Conservation (phyloP, 2,888 invertebrate genomes). For the Ectropis crepuscularia region DNA sequence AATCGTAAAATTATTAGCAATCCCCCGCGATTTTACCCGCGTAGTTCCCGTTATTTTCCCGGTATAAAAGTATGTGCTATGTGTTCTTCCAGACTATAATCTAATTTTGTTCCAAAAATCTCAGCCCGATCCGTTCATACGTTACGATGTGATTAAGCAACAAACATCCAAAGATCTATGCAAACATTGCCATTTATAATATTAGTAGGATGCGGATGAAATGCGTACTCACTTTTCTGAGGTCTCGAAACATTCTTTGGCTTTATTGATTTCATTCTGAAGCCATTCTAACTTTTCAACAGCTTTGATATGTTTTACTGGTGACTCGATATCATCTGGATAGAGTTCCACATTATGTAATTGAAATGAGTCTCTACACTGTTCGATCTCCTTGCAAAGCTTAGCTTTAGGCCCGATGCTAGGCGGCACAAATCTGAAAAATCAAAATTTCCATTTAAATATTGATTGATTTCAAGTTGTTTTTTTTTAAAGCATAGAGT, state of each 20-base stretch:
- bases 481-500: too few relatives aligned
- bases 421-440: constrained; percentile 7
- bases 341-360: constrained; percentile 25
- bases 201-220: background rate
- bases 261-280: constrained; percentile 53
- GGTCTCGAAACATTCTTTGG: constrained; percentile 43
- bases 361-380: constrained; percentile 18
- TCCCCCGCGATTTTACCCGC: too few relatives aligned
- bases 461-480: too few relatives aligned
- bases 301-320: constrained; percentile 39
- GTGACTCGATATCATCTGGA: constrained; percentile 21
- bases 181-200: too few relatives aligned
- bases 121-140: too few relatives aligned
- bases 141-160: too few relatives aligned
- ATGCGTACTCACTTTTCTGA: constrained; percentile 47
- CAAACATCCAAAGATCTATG: too few relatives aligned
- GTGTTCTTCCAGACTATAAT: too few relatives aligned
- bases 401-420: background rate
- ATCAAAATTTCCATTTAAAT: background rate
- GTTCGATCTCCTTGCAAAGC: constrained; percentile 6
- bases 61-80: too few relatives aligned
- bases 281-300: constrained; percentile 49
- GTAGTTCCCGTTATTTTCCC: too few relatives aligned
- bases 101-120: too few relatives aligned
- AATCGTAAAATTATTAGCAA: too few relatives aligned